phyloP scores from a whole-genome alignment of 1,140 invertebrate species.

The Drosophila mojavensis region DNA sequence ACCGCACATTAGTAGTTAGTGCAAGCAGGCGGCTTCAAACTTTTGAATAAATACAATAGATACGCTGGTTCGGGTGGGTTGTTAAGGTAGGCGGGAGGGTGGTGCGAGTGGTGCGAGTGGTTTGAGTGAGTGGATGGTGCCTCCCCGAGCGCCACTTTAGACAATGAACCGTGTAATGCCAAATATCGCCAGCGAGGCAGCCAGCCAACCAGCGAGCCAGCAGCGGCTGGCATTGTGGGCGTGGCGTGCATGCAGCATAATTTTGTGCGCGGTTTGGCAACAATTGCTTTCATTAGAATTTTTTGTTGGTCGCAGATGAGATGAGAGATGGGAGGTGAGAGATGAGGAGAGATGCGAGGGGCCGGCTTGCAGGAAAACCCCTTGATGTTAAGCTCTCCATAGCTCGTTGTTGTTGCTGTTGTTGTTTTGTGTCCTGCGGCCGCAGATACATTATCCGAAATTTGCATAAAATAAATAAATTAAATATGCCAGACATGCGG shows the following conservation, averaged over 20 bases:
- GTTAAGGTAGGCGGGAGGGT: background rate
- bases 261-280: conserved; percentile 81
- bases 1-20: conserved; percentile 82
- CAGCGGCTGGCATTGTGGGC: background rate
- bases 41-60: conserved; percentile 80
- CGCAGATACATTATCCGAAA: conserved; percentile 83
- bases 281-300: conserved; percentile 79
- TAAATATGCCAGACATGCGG: conserved; percentile 84
- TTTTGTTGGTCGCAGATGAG: conserved; percentile 42
- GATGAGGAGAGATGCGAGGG: conserved; percentile 40
- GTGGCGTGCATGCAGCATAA: conserved; percentile 66
- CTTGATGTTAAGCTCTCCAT: conserved; percentile 53
- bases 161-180: conserved; percentile 82
- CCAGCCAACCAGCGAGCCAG: conserved; percentile 47
- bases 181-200: conserved; percentile 73
- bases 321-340: background rate
- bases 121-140: conserved; percentile 6
- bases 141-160: conserved; percentile 76
- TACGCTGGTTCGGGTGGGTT: background rate
- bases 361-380: conserved; percentile 67
- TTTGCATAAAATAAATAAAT: conserved; percentile 84
- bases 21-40: conserved; percentile 78
- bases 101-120: background rate
- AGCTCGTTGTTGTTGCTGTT: conserved; percentile 55
- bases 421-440: conserved; percentile 77